phyloP scores from a whole-genome alignment of 2,888 invertebrate genomes.

The Gymnocheta viridis region DNA sequence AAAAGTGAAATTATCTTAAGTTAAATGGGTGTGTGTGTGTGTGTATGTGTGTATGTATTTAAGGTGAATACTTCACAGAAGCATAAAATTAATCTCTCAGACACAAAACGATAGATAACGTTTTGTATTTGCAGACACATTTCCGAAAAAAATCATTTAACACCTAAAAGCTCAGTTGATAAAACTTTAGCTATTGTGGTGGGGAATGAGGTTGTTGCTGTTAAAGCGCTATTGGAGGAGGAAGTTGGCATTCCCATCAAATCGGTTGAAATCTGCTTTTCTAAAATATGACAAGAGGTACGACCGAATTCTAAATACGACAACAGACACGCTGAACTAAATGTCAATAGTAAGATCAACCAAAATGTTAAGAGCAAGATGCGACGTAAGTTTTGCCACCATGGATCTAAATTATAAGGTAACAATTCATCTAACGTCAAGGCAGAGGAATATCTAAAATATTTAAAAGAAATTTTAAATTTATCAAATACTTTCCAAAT shows the following conservation, averaged over 20 bases:
- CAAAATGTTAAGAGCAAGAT: conserved; percentile 83
- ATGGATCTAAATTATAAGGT: conserved; percentile 81
- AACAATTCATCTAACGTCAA: conserved; percentile 83
- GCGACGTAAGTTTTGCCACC: conserved; percentile 83
- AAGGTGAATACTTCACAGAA: conserved; percentile 45
- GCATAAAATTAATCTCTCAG: conserved; percentile 5
- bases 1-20: conserved; percentile 9
- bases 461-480: not conserved
- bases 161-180: conserved; percentile 44
- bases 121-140: not conserved
- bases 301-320: conserved; percentile 73
- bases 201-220: conserved; percentile 24
- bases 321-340: conserved; percentile 82
- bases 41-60: no score
- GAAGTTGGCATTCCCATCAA: conserved; percentile 3
- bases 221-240: not conserved
- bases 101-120: not conserved
- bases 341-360: conserved; percentile 82
- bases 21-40: no score
- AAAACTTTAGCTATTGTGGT: conserved; percentile 41
- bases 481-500: not conserved
- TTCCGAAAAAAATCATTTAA: conserved; percentile 1
- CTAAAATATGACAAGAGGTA: conserved; percentile 30
- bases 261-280: not conserved
- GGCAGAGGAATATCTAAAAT: conserved; percentile 74